A percentile compares a stretch with the other conserved stretches of the same genome.
These are phyloP conservation scores for human DNA, from an alignment of 2,113 vertebrate genomes.

Conservation along the genomic window DNA sequence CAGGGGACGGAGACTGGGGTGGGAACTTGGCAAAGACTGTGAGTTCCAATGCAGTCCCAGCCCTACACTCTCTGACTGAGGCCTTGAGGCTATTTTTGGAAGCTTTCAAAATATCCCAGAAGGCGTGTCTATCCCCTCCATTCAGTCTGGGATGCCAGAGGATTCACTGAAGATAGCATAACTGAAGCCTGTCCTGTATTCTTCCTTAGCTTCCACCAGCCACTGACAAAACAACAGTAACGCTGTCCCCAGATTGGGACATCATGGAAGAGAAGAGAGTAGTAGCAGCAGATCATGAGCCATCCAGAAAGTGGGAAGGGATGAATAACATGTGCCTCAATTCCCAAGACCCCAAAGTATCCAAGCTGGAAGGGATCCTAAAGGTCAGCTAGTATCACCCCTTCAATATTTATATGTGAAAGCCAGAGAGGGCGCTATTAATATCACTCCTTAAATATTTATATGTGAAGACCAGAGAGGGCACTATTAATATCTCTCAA, in stretches of 20 bases:
- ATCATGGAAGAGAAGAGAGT: background rate
- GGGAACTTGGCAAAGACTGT: constrained; percentile 67
- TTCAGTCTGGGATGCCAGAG: constrained; percentile 26
- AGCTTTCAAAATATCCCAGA: constrained; percentile 71
- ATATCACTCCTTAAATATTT: background rate
- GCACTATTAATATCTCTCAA: constrained; percentile 28
- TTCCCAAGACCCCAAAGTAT: background rate
- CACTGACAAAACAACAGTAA: background rate
- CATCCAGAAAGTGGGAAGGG: background rate
- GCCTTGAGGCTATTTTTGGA: constrained; percentile 68
- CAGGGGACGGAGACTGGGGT: constrained; percentile 45
- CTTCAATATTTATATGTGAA: constrained; percentile 1
- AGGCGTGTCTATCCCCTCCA: background rate
- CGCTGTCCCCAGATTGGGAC: background rate
- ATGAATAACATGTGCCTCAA: background rate
- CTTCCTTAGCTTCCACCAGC: background rate
- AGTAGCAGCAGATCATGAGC: background rate
- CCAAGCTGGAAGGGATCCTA: background rate
- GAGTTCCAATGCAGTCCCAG: constrained; percentile 46
- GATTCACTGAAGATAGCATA: constrained; percentile 46
- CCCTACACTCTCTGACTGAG: constrained; percentile 43
- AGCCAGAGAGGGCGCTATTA: background rate
- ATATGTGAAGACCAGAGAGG: background rate
- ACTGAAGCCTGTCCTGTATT: background rate
- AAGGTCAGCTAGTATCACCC: background rate